Percentiles rank a stretch among this genome's conserved stretches.
These are phyloP conservation scores for Dufourea novaeangliae DNA, from an alignment of 1,140 invertebrate species.

Conservation along the genomic window DNA sequence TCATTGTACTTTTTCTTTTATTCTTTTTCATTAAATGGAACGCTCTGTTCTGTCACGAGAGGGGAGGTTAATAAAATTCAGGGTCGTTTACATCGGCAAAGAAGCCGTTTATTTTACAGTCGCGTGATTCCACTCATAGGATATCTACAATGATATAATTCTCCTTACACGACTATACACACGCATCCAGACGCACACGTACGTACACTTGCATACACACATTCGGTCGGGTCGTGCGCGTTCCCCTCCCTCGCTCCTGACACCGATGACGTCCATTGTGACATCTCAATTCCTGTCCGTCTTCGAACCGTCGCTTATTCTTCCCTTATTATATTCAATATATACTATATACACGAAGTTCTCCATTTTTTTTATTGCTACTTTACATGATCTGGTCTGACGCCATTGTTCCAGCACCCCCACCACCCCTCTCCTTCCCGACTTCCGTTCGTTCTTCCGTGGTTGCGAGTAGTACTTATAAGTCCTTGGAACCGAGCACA, in stretches of 20 bases:
- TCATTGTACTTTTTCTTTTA: no score
- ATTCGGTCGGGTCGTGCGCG: constrained; percentile 32
- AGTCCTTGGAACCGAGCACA: no score
- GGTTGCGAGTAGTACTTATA: no score
- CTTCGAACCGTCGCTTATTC: constrained; percentile 30
- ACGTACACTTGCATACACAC: no score
- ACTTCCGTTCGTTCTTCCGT: neutral
- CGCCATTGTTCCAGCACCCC: neutral
- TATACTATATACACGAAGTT: constrained; percentile 71
- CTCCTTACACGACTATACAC: constrained; percentile 58
- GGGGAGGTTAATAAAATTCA: neutral
- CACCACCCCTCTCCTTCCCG: neutral
- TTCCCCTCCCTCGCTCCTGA: neutral
- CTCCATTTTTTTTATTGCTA: constrained; percentile 75
- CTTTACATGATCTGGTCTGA: constrained; percentile 68
- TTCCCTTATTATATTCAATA: constrained; percentile 30
- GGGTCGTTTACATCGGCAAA: constrained; percentile 40
- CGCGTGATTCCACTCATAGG: constrained; percentile 60
- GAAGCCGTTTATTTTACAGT: constrained; percentile 57
- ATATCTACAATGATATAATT: constrained; percentile 80
- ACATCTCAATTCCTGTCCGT: constrained; percentile 12
- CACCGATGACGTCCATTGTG: neutral
- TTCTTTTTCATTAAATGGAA: no score
- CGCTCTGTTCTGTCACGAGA: neutral
- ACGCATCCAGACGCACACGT: no score